phyloP scores from a whole-genome alignment of 2,797 vertebrate species.

The Valencia hispanica region DNA sequence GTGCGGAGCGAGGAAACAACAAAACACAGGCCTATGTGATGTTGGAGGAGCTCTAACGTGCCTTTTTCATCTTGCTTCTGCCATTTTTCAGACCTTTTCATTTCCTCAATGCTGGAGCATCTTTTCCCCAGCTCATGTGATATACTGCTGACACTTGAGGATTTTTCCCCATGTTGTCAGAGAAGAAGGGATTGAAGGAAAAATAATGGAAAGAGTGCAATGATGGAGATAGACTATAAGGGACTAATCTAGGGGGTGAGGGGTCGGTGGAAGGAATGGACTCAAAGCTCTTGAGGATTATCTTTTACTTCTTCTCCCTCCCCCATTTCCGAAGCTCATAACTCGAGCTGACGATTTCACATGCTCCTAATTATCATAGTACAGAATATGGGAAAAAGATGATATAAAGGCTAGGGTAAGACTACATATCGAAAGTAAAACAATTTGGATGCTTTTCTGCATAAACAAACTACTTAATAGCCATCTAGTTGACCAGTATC shows the following conservation, averaged over 20 bases:
- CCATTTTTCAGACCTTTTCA: background rate
- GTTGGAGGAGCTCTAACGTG: background rate
- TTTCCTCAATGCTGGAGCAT: background rate
- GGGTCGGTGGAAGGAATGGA: conserved; percentile 14
- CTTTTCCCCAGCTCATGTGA: background rate
- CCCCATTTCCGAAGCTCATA: conserved; percentile 60
- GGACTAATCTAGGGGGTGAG: conserved; percentile 29
- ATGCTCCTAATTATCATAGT: conserved; percentile 69
- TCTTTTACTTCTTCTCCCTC: conserved; percentile 46
- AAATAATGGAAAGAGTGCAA: conserved; percentile 3
- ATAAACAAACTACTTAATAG: background rate
- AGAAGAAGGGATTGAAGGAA: conserved; percentile 54
- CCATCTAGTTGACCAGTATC: no score
- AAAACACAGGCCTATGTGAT: conserved; percentile 10
- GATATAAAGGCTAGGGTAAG: background rate
- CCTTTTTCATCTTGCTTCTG: conserved; percentile 13
- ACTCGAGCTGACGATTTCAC: conserved; percentile 61
- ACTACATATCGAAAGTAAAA: conserved; percentile 9
- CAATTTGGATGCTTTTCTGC: conserved; percentile 17
- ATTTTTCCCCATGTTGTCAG: conserved; percentile 39
- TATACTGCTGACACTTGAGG: conserved; percentile 47
- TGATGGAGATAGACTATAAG: conserved; percentile 30
- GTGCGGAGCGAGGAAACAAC: conserved; percentile 1
- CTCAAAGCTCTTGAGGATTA: conserved; percentile 70
- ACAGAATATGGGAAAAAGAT: conserved; percentile 8